These are phyloP conservation scores for Lasiurus borealis DNA, from an alignment of 2,113 vertebrate species.

Conservation along the genomic window DNA sequence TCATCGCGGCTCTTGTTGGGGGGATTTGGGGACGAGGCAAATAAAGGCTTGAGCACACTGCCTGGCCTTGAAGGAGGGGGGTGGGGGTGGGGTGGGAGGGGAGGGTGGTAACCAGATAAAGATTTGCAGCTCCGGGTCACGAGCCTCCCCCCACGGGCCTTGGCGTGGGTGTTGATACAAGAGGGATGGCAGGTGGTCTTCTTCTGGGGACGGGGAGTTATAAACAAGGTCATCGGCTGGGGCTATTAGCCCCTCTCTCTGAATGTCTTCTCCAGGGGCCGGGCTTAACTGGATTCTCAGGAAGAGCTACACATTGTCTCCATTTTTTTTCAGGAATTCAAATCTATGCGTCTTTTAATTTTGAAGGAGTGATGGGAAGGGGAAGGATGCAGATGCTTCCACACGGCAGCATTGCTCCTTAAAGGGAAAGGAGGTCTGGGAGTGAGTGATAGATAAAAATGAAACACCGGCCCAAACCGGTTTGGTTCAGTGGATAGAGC, in stretches of 20 bases:
- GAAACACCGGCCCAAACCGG: not conserved
- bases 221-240: constrained; percentile 79
- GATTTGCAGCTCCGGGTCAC: constrained; percentile 71
- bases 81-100: too few species aligned
- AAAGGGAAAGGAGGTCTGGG: not conserved
- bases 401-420: not conserved
- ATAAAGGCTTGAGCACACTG: constrained; percentile 61
- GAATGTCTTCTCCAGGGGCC: constrained; percentile 17
- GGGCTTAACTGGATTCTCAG: constrained; percentile 37
- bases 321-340: constrained; percentile 3
- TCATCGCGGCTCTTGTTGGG: constrained; percentile 65
- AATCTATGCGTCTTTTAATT: not conserved
- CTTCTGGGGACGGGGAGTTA: constrained; percentile 52
- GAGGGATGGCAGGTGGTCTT: constrained; percentile 74
- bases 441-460: not conserved
- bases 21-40: constrained; percentile 75
- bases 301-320: constrained; percentile 9
- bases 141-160: constrained; percentile 3
- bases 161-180: constrained; percentile 73
- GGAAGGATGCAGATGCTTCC: not conserved
- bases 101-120: constrained; percentile 73
- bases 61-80: not conserved
- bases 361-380: not conserved
- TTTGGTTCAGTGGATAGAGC: too few species aligned
- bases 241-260: constrained; percentile 64